These are phyloP conservation scores for Drosophila buzzatii DNA, from an alignment of 2,888 invertebrate genomes.

Conservation along the genomic window DNA sequence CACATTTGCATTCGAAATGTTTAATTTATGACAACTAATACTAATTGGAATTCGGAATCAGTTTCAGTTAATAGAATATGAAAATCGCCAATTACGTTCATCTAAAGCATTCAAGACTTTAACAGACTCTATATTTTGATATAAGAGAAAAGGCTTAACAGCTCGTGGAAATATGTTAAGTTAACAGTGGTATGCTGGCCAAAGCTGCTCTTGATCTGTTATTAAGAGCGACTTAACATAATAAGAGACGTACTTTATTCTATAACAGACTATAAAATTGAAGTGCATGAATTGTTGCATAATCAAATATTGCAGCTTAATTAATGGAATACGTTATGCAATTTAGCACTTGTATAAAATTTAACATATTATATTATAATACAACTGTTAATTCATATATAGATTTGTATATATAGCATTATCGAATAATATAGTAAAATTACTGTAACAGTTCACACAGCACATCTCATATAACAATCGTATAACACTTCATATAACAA, in stretches of 20 bases:
- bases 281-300: background rate
- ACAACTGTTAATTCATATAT: too few species aligned
- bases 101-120: background rate
- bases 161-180: background rate
- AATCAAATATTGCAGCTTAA: background rate
- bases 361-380: too few species aligned
- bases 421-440: background rate
- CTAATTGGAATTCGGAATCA: slow-evolving; percentile 29
- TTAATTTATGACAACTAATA: slow-evolving; percentile 21
- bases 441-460: background rate
- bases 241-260: background rate
- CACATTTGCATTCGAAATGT: slow-evolving; percentile 23
- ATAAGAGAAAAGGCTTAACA: background rate
- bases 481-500: background rate
- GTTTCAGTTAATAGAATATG: slow-evolving; percentile 1
- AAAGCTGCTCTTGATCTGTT: background rate
- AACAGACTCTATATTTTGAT: background rate
- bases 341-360: background rate
- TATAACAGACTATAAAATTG: background rate
- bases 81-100: slow-evolving; percentile 1
- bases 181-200: background rate
- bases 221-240: background rate
- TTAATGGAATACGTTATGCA: background rate
- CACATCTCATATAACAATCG: background rate
- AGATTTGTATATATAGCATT: background rate